Evolutionary conservation across 2,888 invertebrate species (phyloP), one percentile per base, ranked within the genome.

Genomic region (Branchipolynoe longqiensis): DNA sequence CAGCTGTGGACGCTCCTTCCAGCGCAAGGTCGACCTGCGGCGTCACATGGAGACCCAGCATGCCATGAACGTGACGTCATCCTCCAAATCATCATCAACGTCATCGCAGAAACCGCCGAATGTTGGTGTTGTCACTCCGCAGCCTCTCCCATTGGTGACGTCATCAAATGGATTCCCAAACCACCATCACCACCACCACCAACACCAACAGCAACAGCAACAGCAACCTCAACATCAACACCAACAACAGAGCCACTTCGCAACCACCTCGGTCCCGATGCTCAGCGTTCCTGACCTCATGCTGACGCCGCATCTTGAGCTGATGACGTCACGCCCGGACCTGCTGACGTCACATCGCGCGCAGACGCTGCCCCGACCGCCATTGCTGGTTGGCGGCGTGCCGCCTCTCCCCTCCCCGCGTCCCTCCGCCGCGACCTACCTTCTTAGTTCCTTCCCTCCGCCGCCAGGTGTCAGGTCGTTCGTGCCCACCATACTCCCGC

Each of bases 31-130:
- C 41, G 78, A 78, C 54, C 31, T 78, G 86, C 95, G 99, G 64
- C 95, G 98, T 82, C 99, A 99, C 94, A 96, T 97, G 92, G 98
- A 99, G 94, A 98, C 98, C 0, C 98, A 98, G 93, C 98, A 99
- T 56, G 73, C 38, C 14, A 2, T 54, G 12, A 48, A 78, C 28
- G n/a, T 36, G 25, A 62, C 62, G 62, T 14, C 62, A 69, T 8
- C 33, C 31, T 38, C 36, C 33, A 14, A 6, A 6, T 31, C 38
- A 36, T 31, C 69, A 28, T 0, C 1, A 4, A 78, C 1, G 18
- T 22, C 41, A 41, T 25, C 78, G 25, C 62, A 62, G 31, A 62
- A 6, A 8, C 8, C 62, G 14, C 73, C 36, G 1, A 41, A 48
- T 48, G 28, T 22, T 2, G 14, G 3, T 2, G 69, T 69, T 4